Conservation (phyloP, 2,888 invertebrate genomes). For the Cosmopolites sordidus region DNA sequence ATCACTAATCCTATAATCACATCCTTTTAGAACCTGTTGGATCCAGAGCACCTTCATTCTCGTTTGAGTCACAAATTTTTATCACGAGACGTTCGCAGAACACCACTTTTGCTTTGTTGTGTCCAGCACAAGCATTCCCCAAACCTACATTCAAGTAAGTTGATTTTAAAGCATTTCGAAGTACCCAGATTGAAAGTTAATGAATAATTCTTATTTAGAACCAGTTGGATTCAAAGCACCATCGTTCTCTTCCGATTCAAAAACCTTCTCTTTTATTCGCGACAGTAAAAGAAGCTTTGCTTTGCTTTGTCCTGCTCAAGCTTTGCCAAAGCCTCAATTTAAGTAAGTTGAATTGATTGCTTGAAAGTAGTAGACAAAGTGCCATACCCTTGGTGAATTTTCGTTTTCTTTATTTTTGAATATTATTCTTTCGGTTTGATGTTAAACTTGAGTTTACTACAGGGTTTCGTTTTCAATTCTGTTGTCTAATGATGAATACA, state of each 20-base stretch:
- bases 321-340: conserved; percentile 65
- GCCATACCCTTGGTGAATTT: too few relatives aligned
- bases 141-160: conserved; percentile 59
- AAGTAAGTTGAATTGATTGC: too few relatives aligned
- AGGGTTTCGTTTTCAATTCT: too few relatives aligned
- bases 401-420: too few relatives aligned
- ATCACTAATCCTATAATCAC: neutral
- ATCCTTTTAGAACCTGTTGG: conserved; percentile 47
- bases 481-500: too few relatives aligned
- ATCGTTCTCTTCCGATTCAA: conserved; percentile 47
- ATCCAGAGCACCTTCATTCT: conserved; percentile 51
- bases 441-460: too few relatives aligned
- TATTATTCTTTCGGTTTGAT: too few relatives aligned
- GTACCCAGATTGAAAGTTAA: too few relatives aligned
- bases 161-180: too few relatives aligned
- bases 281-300: conserved; percentile 37
- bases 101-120: conserved; percentile 65
- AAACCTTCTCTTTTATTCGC: conserved; percentile 50
- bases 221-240: conserved; percentile 55
- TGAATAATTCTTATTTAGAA: conserved; percentile 52
- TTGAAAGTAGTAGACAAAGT: too few relatives aligned
- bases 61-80: conserved; percentile 49
- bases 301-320: conserved; percentile 61
- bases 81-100: conserved; percentile 49
- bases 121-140: conserved; percentile 75